Base-by-base conservation (phyloP, 2,888 invertebrate genomes). In the Acanthococcus lagerstroemiae region DNA sequence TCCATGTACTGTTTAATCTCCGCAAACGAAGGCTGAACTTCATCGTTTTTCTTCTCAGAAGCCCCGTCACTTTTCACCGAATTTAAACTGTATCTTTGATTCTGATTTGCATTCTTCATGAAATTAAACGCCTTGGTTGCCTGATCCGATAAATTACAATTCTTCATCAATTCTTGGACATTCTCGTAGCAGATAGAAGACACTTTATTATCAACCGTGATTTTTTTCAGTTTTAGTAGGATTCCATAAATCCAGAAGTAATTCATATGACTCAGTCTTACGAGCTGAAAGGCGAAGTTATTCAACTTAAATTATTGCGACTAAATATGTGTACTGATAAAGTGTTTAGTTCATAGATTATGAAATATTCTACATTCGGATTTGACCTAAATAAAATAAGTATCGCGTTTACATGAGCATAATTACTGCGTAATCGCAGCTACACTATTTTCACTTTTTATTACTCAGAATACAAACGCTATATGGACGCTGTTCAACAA, bases 231-330 rank as follows among this genome's bases (percentile, higher is more conserved):
- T 27, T 50, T 63, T 15, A 63, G 37, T 1, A 37, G 24, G 4
- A 63, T 17, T 4, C 52, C 54, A 19, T 63, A 63, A n/a, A 63
- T 63, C 63, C 63, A 63, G 3, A 63, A 37, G n/a, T 21, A 52
- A 12, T 54, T 44, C 22, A 5, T 22, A 17, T 25, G 50, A 7
- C 37, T 30, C 22, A 63, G 17, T n/a, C 44, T 50, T 6, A 63
- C 27, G 21, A 63, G 27, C 63, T 63, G 25, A 15, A 50, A 58
- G n/a, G n/a, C n/a, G n/a, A n/a, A n/a, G n/a, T n/a, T n/a, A n/a
- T n/a, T n/a, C n/a, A n/a, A n/a, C n/a, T n/a, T n/a, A n/a, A n/a
- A n/a, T n/a, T n/a, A n/a, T n/a, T n/a, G n/a, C n/a, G n/a, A n/a
- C n/a, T n/a, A n/a, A n/a, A n/a, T n/a, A n/a, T n/a, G n/a, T n/a